Conservation (phyloP, 2,797 vertebrate species). For the Momotus momota region DNA sequence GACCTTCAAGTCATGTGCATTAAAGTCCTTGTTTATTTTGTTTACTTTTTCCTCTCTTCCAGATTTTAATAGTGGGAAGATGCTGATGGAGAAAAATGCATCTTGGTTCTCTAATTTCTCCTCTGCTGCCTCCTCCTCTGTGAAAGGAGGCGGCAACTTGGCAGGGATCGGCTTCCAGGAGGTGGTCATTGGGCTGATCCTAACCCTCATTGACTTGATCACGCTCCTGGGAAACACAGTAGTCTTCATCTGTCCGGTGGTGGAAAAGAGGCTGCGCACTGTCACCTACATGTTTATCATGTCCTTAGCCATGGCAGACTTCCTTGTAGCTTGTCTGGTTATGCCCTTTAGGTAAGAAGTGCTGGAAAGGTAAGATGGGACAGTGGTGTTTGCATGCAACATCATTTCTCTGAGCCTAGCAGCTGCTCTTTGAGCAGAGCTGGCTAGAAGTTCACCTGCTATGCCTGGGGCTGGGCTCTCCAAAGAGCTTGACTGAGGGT, state of each 20-base stretch:
- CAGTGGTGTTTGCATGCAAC: rapidly evolving
- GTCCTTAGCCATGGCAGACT: constrained; percentile 77
- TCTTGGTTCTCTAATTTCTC: constrained; percentile 64
- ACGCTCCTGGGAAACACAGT: constrained; percentile 73
- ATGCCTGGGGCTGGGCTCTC: background rate
- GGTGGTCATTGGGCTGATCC: constrained; percentile 58
- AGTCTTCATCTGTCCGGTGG: constrained; percentile 75
- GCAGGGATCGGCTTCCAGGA: constrained; percentile 50
- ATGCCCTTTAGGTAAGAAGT: constrained; percentile 80
- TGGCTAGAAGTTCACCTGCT: background rate
- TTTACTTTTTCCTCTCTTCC: background rate
- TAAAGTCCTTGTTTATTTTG: background rate
- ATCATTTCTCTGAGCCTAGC: background rate
- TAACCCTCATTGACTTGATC: constrained; percentile 73
- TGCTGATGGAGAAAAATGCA: constrained; percentile 54
- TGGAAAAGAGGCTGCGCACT: constrained; percentile 75
- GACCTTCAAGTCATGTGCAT: background rate
- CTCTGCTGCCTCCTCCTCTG: constrained; percentile 32
- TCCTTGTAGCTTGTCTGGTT: constrained; percentile 77
- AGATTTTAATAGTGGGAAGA: constrained; percentile 37
- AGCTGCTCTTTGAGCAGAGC: background rate
- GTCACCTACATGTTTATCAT: constrained; percentile 81
- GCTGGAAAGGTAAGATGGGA: background rate
- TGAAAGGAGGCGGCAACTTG: background rate
- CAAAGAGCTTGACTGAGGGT: rapidly evolving